Base-by-base conservation (phyloP, 2,888 invertebrate species). In the Scrobipalpa costella region DNA sequence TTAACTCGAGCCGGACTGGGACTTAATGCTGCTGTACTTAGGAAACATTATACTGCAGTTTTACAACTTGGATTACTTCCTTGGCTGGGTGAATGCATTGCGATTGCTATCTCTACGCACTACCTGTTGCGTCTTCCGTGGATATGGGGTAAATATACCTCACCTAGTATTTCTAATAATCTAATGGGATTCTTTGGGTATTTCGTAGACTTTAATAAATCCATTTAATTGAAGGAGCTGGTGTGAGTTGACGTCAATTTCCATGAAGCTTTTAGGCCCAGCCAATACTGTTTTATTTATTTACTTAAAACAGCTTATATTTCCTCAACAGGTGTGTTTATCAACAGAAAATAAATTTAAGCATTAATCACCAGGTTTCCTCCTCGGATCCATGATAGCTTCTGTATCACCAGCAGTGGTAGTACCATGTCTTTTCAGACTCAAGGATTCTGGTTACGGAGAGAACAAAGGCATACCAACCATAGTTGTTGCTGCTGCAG, bases 361-460 rank as follows among this genome's bases (percentile, higher is more conserved):
- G 2, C 11, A 80, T 76, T 40, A n/a, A 2, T 44, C 44, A 44
- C n/a, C 72, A 92, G 92, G 80, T 60, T 93, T 96, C 69, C 93
- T 97, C 64, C 88, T 97, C 38, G 97, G 96, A 19, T 94, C 95
- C 65, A 94, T 96, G 76, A 92, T 96, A 69, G 96, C 96, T 0
- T 98, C 97, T 0, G 97, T 98, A 0, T 96, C 97, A 0, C 97
- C 98, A 6, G 98, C 98, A 7, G 97, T 98, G 3, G 96, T 98
- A 8, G 97, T 98, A 0, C 97, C 98, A 0, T 95, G 96, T 73
- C 92, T 98, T 69, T 94, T 98, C 74, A 91, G 94, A 66, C 87
- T 97, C 11, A 93, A 96, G 49, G 93, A 93, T 66, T 93, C 93
- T 72, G 93, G 94, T 0, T 96, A 96, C 75, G 97, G 98, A 0